Evolutionary conservation across 2,113 vertebrate genomes (phyloP).

Genomic region (Atherinomorus stipes): DNA sequence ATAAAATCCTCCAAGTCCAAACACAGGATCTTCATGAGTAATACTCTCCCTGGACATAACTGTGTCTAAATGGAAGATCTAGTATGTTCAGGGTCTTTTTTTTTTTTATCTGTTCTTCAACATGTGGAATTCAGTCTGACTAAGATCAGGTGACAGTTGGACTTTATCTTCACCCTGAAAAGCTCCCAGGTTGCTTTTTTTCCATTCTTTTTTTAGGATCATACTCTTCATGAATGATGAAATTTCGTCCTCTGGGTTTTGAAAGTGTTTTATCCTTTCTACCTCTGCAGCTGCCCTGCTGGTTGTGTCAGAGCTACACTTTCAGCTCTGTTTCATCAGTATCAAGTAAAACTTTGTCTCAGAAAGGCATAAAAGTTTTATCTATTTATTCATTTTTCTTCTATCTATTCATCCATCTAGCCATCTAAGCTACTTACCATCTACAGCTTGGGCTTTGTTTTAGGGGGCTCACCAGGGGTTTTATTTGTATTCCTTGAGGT

Average conservation of each 20-base stretch:
- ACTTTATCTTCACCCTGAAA: background rate
- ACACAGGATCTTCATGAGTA: too few species aligned
- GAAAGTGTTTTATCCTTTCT: background rate
- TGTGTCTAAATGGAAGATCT: background rate
- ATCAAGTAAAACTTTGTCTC: background rate
- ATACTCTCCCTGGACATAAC: background rate
- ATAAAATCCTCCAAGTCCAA: too few species aligned
- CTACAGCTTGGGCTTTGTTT: background rate
- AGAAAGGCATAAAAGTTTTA: background rate
- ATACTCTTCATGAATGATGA: background rate
- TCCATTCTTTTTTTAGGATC: background rate
- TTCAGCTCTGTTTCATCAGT: constrained; percentile 7
- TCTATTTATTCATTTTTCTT: background rate
- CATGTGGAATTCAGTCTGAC: constrained; percentile 6
- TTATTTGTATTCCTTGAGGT: background rate
- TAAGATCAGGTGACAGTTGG: constrained; percentile 1
- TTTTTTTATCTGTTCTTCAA: background rate
- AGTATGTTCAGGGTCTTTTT: background rate
- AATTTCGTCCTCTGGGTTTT: background rate
- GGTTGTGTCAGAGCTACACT: background rate
- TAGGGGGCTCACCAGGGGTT: constrained; percentile 5
- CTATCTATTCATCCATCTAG: background rate
- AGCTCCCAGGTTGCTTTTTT: background rate
- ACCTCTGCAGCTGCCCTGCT: background rate
- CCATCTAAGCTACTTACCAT: background rate